Evolutionary conservation across 2,113 vertebrate species (phyloP), one percentile per base, ranked within the genome.

Genomic region (Microtus montanus): DNA sequence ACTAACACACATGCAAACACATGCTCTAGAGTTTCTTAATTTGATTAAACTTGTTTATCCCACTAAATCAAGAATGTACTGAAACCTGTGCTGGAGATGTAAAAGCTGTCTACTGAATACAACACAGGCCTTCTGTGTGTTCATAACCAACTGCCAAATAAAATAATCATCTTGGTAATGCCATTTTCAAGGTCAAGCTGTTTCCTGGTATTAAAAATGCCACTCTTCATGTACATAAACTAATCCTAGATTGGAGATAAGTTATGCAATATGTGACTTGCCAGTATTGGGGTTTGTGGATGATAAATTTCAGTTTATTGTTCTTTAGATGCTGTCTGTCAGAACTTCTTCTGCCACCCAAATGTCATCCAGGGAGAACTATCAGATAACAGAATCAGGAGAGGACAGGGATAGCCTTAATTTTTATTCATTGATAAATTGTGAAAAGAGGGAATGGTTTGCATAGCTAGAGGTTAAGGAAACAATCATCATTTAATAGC

Each of bases 1-100:
- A 52, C 77, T 54, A 54, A 24, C 10, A 30, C 44, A 49, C 15
- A 78, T 58, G 54, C 54, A 19, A 54, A 20, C 47, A 52, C 28
- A 35, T 80, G 33, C 33, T 58, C 52, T 80, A 58, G 33, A n/a
- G 22, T 96, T 93, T 75, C 91, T 97, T 97, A 98, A 97, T 97
- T 95, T 97, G 75, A 95, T 94, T 90, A 95, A 95, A 97, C 89
- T 63, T 92, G 24, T 84, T 93, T 80, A 24, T 35, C 86, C 82
- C 64, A 89, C 68, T 87, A 96, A 87, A 91, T 17, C 58, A 92
- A 86, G 49, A 93, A 92, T 91, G 89, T 73, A 89, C 87, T 91
- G 70, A 91, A 93, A 75, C n/a, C 28, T 84, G 11, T 44, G 3
- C 71, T 89, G 47, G 28, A 95, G 87, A 97, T 90, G 44, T 95